Percentiles rank a stretch among this genome's conserved stretches.
Conservation (phyloP, 2,888 invertebrate genomes). For the Incurvaria masculella region DNA sequence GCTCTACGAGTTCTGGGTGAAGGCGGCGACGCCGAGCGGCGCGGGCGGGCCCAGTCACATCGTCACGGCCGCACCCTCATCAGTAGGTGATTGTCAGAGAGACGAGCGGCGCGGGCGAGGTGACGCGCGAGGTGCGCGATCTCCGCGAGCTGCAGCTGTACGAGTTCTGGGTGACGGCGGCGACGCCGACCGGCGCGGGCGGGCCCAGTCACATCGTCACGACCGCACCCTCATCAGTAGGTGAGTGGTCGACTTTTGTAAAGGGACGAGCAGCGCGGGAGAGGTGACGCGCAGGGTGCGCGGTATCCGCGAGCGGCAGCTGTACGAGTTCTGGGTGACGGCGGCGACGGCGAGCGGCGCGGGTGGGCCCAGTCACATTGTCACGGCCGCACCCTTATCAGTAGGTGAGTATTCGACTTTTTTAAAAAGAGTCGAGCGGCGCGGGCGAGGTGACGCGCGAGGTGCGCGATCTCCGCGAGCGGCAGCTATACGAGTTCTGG, state of each 20-base stretch:
- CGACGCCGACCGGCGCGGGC: conserved; percentile 66
- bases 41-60: conserved; percentile 61
- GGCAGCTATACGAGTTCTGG: conserved; percentile 78
- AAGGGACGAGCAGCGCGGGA: conserved; percentile 12
- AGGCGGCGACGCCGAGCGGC: conserved; percentile 68
- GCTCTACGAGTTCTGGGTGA: conserved; percentile 80
- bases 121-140: conserved; percentile 62
- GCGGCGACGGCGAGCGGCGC: conserved; percentile 69
- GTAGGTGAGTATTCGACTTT: conserved; percentile 5
- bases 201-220: conserved; percentile 57
- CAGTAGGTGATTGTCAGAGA: conserved; percentile 5
- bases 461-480: conserved; percentile 64
- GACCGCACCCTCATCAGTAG: conserved; percentile 26
- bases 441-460: conserved; percentile 53
- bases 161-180: conserved; percentile 80
- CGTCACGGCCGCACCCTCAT: conserved; percentile 41
- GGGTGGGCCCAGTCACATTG: conserved; percentile 58
- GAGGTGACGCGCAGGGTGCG: conserved; percentile 61
- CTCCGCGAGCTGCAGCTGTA: conserved; percentile 69
- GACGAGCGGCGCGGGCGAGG: conserved; percentile 24
- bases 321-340: conserved; percentile 82
- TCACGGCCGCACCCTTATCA: conserved; percentile 36
- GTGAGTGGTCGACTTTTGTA: too few relatives aligned
- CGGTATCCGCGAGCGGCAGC: conserved; percentile 64
- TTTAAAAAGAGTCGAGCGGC: conserved; percentile 2